A percentile compares a stretch with the other conserved stretches of the same genome.
These are phyloP conservation scores for Uloborus plumipes DNA, from an alignment of 2,888 invertebrate genomes.

Conservation along the genomic window DNA sequence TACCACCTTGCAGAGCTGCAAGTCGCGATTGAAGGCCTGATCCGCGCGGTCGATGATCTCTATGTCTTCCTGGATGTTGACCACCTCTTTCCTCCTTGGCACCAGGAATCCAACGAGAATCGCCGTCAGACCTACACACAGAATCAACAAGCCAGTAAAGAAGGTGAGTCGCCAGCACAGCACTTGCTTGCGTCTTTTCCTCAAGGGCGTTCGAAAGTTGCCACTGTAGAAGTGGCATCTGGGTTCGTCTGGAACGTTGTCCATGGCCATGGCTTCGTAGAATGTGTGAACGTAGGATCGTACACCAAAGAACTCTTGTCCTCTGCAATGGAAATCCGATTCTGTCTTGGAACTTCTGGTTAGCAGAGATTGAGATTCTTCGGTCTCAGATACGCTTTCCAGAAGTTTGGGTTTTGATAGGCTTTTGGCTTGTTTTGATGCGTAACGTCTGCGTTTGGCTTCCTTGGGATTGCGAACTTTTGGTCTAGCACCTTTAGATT, in stretches of 20 bases:
- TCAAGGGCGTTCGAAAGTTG: slow-evolving; percentile 70
- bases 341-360: background rate
- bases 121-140: slow-evolving; percentile 73
- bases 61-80: slow-evolving; percentile 70
- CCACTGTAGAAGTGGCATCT: slow-evolving; percentile 69
- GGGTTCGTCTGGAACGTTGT: slow-evolving; percentile 66
- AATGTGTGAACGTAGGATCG: slow-evolving; percentile 74
- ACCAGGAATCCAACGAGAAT: slow-evolving; percentile 74
- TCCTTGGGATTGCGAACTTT: slow-evolving; percentile 54
- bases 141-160: slow-evolving; percentile 72
- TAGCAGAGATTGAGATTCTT: slow-evolving; percentile 31
- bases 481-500: slow-evolving; percentile 49
- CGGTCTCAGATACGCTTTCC: slow-evolving; percentile 54
- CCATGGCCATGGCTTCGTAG: slow-evolving; percentile 71
- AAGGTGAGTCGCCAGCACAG: slow-evolving; percentile 41
- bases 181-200: slow-evolving; percentile 24
- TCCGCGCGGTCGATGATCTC: slow-evolving; percentile 72
- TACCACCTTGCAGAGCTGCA: slow-evolving; percentile 73
- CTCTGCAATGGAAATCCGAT: slow-evolving; percentile 24
- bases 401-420: slow-evolving; percentile 44
- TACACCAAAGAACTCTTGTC: slow-evolving; percentile 73
- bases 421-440: slow-evolving; percentile 53
- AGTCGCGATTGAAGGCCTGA: slow-evolving; percentile 72
- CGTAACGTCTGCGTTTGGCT: slow-evolving; percentile 47
- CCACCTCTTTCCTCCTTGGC: slow-evolving; percentile 71